Conservation (phyloP, 2,888 invertebrate species). For the Synergus laeviventris region DNA sequence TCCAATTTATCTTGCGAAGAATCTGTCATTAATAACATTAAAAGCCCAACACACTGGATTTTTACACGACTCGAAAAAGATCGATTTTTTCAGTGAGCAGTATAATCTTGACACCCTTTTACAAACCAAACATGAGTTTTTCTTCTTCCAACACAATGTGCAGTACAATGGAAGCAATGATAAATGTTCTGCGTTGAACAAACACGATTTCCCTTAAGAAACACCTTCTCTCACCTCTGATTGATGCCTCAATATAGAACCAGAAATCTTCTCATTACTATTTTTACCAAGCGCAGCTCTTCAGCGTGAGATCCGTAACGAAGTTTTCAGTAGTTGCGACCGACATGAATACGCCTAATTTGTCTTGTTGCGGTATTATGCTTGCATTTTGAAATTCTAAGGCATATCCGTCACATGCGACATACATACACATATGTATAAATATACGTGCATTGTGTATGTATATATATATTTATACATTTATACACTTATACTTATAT, state of each 20-base stretch:
- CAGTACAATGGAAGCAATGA: constrained; percentile 16
- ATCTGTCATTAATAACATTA: neutral
- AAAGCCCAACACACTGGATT: neutral
- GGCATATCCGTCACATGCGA: neutral
- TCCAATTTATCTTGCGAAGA: constrained; percentile 19
- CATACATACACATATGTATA: neutral
- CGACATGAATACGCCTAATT: constrained; percentile 50
- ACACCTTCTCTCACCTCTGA: constrained; percentile 38
- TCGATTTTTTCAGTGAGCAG: constrained; percentile 4
- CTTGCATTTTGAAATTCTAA: constrained; percentile 52
- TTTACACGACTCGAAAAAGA: neutral
- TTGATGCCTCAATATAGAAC: constrained; percentile 39
- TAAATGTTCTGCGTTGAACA: constrained; percentile 24
- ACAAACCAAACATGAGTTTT: constrained; percentile 24
- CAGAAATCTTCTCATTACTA: constrained; percentile 37
- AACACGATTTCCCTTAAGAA: constrained; percentile 28
- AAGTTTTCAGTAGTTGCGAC: constrained; percentile 34
- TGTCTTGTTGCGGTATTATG: constrained; percentile 51
- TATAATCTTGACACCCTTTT: constrained; percentile 25
- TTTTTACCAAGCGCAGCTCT: constrained; percentile 20
- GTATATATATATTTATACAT: neutral
- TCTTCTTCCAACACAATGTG: constrained; percentile 3
- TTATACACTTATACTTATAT: neutral
- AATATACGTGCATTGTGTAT: too few relatives aligned
- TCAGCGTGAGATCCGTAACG: constrained; percentile 29